A percentile compares a stretch with the other conserved stretches of the same genome.
These are phyloP conservation scores for Nephotettix cincticeps DNA, from an alignment of 1,140 invertebrate species.

Conservation along the genomic window DNA sequence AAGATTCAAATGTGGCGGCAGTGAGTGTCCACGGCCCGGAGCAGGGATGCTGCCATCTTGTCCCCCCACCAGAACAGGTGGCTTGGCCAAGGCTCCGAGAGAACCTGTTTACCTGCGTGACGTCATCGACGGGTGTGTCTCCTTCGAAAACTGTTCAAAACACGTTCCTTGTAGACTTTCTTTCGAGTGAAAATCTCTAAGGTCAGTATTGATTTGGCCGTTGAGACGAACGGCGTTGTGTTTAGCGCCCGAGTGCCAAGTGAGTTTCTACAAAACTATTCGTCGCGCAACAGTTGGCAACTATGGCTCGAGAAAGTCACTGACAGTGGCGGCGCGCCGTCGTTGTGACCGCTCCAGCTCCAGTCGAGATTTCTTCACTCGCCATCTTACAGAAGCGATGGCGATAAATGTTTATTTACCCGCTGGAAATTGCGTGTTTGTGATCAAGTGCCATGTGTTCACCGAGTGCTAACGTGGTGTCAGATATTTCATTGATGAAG, in stretches of 20 bases:
- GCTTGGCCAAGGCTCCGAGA: constrained; percentile 2
- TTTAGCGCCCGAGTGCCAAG: neutral
- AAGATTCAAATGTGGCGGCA: neutral
- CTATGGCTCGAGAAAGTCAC: constrained; percentile 16
- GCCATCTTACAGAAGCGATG: constrained; percentile 4
- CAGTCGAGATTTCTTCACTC: constrained; percentile 9
- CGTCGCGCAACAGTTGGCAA: constrained; percentile 5
- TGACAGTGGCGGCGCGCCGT: neutral
- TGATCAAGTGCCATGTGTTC: neutral
- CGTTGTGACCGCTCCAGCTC: neutral
- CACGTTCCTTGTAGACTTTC: constrained; percentile 23
- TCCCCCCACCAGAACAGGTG: constrained; percentile 27
- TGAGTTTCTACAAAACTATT: constrained; percentile 1
- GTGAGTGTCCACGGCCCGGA: neutral
- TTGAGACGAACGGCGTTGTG: neutral
- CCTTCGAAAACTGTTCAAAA: constrained; percentile 23
- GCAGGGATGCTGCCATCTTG: constrained; percentile 8
- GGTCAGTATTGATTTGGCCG: constrained; percentile 22
- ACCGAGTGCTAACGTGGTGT: neutral
- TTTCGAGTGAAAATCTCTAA: constrained; percentile 26
- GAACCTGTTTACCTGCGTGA: constrained; percentile 29
- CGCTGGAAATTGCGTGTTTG: neutral
- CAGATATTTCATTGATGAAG: neutral
- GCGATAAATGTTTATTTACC: constrained; percentile 3
- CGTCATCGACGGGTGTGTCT: constrained; percentile 24